Evolutionary conservation across 2,888 invertebrate genomes (phyloP).

Genomic region (Hymenopus coronatus): DNA sequence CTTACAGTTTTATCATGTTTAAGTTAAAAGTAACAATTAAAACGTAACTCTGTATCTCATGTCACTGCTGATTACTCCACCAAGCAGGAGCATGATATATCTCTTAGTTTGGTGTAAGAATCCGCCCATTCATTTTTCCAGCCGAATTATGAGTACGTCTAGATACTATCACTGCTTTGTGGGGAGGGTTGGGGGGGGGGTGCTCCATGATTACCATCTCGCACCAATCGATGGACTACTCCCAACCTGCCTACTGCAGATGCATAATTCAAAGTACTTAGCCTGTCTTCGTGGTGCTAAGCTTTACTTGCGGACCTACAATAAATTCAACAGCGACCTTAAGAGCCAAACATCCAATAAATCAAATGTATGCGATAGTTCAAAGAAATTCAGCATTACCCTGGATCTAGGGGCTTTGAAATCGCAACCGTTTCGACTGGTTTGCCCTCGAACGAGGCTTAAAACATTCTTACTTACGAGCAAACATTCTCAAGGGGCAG

Average conservation of each 20-base stretch:
- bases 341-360: neutral
- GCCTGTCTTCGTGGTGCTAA: neutral
- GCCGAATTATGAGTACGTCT: neutral
- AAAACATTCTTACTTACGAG: no score
- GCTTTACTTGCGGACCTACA: neutral
- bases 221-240: neutral
- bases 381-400: no score
- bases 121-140: neutral
- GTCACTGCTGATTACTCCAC: neutral
- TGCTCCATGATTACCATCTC: neutral
- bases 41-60: neutral
- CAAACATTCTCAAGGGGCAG: no score
- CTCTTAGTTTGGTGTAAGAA: neutral
- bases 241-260: neutral
- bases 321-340: neutral
- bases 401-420: no score
- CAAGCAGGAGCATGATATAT: neutral
- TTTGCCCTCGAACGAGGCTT: no score
- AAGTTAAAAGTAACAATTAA: no score
- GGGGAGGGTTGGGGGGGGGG: neutral
- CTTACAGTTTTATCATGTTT: no score
- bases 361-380: neutral
- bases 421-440: no score
- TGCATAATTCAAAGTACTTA: neutral
- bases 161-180: neutral